A percentile compares a stretch with the other conserved stretches of the same genome.
Evolutionary conservation across 2,888 invertebrate species (phyloP).

Genomic region (Parnassius orleans): DNA sequence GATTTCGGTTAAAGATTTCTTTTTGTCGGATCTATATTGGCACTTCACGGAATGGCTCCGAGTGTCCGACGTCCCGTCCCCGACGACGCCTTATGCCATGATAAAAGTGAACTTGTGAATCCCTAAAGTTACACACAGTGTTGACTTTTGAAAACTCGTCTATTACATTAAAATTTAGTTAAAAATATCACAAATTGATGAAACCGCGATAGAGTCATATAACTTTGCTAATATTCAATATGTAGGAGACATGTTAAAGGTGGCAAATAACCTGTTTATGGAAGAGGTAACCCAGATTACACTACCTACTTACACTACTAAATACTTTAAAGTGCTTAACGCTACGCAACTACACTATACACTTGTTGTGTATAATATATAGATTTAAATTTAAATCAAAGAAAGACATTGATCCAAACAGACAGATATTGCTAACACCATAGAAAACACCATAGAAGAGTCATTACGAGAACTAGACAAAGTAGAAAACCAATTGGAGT

Average conservation of each 20-base stretch:
- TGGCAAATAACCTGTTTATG: constrained; percentile 23
- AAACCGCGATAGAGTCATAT: constrained; percentile 16
- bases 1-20: background rate
- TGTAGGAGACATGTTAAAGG: constrained; percentile 24
- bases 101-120: constrained; percentile 6
- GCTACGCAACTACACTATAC: background rate
- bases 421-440: background rate
- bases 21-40: constrained; percentile 1
- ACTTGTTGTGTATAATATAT: no score
- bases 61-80: constrained; percentile 12
- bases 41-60: constrained; percentile 8
- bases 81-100: constrained; percentile 18
- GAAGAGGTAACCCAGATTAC: constrained; percentile 19
- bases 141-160: background rate
- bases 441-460: background rate
- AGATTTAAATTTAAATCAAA: background rate
- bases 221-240: constrained; percentile 6
- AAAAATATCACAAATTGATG: background rate
- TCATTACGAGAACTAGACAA: background rate
- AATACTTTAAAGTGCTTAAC: background rate
- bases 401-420: background rate
- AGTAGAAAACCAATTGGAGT: background rate
- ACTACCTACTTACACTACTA: background rate
- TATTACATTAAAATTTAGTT: background rate
- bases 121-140: constrained; percentile 1